Conservation (phyloP, 1,140 invertebrate species). For the Nymphalis io region DNA sequence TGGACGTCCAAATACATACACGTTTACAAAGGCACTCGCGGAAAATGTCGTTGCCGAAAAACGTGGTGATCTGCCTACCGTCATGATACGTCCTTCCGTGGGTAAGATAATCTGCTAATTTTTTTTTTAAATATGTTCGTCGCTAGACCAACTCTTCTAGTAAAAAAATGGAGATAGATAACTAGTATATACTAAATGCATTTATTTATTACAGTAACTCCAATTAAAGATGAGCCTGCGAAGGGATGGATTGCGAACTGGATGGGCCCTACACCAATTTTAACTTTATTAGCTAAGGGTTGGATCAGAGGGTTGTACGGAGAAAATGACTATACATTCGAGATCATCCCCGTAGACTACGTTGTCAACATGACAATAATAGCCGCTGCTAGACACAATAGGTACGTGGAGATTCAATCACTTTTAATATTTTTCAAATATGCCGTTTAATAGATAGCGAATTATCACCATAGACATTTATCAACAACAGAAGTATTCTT, state of each 20-base stretch:
- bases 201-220: constrained; percentile 36
- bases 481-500: too few relatives aligned
- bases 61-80: constrained; percentile 85
- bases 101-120: too few relatives aligned
- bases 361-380: constrained; percentile 44
- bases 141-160: not conserved
- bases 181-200: not conserved
- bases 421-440: not conserved
- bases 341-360: constrained; percentile 50
- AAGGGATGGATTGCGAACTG: constrained; percentile 48
- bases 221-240: constrained; percentile 38
- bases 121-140: not conserved
- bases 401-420: constrained; percentile 23
- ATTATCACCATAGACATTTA: too few relatives aligned
- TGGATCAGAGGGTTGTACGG: constrained; percentile 33
- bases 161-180: too few relatives aligned
- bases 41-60: constrained; percentile 89
- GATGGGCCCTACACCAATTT: constrained; percentile 36
- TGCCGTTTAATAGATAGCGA: too few relatives aligned
- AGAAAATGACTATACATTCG: constrained; percentile 14
- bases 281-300: constrained; percentile 35
- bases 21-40: constrained; percentile 90
- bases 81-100: constrained; percentile 95
- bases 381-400: constrained; percentile 37
- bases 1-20: constrained; percentile 89